Base-by-base conservation (phyloP, 2,797 vertebrate genomes). In the Rhinella marina region DNA sequence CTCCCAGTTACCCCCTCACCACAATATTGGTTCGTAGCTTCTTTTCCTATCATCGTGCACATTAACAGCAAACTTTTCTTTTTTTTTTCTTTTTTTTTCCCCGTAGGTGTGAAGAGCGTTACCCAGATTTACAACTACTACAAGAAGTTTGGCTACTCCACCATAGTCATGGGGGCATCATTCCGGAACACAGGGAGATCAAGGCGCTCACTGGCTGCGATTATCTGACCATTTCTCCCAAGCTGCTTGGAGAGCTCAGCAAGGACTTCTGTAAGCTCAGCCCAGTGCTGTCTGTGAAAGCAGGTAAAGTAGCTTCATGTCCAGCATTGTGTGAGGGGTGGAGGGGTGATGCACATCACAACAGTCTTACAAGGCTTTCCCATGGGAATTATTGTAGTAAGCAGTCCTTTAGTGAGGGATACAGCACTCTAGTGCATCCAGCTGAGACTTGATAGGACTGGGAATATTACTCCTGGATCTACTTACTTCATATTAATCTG, bases 71-170 rank as follows among this genome's bases (percentile, higher is more conserved):
- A 7, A 50, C 7, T 66, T 41, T 41, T 41, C 0, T 32, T 32
- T 32, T 1, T 32, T 41, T 41, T 41, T 41, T n/a, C n/a, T n/a
- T n/a, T n/a, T n/a, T 78, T 62, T 25, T 13, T 29, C 10, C 2
- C 1, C 27, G 2, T 66, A 99, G 98, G 98, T 16, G 98, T 99
- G 48, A n/a, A 96, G 89, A 99, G 98, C 0, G 98, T 99, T 90
- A 97, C 97, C 0, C 97, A 97, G 93, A 99, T 99, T 93, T 99
- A 97, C 91, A 98, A 99, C 92, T 99, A 99, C 93, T 99, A 99
- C 92, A 99, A 99, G 91, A 99, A 99, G 94, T 99, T 96, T 92
- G 97, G 94, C 90, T 98, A 99, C 93, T 95, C 93, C 91, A 99
- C 98, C 0, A 98, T 99, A 1, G 97, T 99, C 91, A 99, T 99